Evolutionary conservation across 2,797 vertebrate species (phyloP).

Genomic region (Chelmon rostratus): DNA sequence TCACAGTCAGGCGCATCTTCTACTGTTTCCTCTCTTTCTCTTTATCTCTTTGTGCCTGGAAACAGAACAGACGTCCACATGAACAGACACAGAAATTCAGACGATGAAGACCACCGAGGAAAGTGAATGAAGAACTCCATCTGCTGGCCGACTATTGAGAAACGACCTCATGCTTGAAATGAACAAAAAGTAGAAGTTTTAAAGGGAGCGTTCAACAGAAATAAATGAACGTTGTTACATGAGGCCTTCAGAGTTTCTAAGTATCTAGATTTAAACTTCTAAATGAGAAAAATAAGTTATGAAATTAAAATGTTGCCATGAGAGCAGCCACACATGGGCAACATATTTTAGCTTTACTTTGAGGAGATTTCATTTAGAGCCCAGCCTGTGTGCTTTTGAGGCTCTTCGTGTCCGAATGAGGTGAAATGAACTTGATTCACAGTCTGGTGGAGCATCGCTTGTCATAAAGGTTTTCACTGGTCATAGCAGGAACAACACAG

Average conservation of each 20-base stretch:
- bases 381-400: background rate
- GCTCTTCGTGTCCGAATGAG: background rate
- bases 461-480: background rate
- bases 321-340: background rate
- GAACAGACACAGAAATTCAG: background rate
- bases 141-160: slow-evolving; percentile 52
- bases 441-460: too few species aligned
- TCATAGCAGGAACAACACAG: too few species aligned
- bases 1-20: background rate
- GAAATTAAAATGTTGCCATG: background rate
- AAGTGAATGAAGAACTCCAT: slow-evolving; percentile 53
- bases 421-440: background rate
- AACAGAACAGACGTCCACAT: background rate
- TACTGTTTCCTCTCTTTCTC: background rate
- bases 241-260: background rate
- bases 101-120: background rate
- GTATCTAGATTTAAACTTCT: too few species aligned
- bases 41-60: too few species aligned
- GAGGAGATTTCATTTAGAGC: too few species aligned
- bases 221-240: background rate
- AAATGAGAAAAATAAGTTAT: too few species aligned
- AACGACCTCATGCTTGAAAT: background rate
- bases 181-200: background rate
- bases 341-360: background rate
- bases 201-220: background rate